Evolutionary conservation across 2,113 vertebrate genomes (phyloP).

Genomic region (Solenodon paradoxus): DNA sequence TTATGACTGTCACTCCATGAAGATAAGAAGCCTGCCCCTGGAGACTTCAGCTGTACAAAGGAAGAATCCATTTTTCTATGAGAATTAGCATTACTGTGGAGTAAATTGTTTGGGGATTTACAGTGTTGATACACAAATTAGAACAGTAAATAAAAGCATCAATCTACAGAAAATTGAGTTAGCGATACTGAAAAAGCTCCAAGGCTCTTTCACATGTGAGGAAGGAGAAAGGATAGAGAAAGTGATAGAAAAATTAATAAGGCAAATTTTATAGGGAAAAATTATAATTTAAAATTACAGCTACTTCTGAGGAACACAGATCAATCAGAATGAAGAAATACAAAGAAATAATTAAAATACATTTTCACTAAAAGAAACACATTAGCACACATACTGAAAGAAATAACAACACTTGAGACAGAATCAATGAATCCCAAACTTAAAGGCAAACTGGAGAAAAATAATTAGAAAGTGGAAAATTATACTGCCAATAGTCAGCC

Average conservation of each 20-base stretch:
- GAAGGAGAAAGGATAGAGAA: not conserved
- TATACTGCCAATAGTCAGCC: not conserved
- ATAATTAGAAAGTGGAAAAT: not conserved
- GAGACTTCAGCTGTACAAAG: not conserved
- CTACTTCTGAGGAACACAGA: not conserved
- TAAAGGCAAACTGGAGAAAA: not conserved
- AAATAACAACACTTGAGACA: not conserved
- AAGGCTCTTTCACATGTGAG: not conserved
- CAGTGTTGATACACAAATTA: conserved; percentile 9
- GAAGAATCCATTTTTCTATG: not conserved
- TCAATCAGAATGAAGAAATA: not conserved
- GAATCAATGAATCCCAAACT: not conserved
- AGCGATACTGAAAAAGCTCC: not conserved
- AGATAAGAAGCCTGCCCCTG: not conserved
- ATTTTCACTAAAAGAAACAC: not conserved
- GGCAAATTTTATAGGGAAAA: not conserved
- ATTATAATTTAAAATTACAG: not conserved
- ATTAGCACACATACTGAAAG: not conserved
- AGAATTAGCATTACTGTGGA: not conserved
- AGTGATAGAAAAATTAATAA: not conserved
- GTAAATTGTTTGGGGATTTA: not conserved
- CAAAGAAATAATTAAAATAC: not conserved
- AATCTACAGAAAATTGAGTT: not conserved
- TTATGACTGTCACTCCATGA: not conserved
- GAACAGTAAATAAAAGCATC: not conserved